Evolutionary conservation across 35 echinoderm and acorn worm species (phyloP).

Genomic region (Ptychodera flava): DNA sequence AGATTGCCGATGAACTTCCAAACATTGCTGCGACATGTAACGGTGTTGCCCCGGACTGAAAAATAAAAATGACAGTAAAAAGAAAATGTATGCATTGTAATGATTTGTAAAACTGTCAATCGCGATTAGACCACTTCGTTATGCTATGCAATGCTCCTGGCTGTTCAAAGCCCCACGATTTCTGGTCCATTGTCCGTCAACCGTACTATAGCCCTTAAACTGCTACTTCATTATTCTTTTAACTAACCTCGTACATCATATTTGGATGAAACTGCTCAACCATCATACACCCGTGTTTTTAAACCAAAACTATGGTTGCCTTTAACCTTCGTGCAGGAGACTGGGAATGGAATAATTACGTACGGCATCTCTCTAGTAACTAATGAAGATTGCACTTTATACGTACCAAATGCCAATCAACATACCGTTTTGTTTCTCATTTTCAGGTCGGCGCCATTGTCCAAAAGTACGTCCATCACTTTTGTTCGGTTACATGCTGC

Average conservation of each 20-base stretch:
- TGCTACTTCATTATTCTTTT: background rate
- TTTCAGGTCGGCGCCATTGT: background rate
- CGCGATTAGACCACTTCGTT: no score
- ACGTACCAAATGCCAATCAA: background rate
- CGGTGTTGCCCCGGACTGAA: background rate
- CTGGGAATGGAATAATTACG: background rate
- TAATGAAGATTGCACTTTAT: background rate
- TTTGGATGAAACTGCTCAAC: background rate
- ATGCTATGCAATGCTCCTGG: no score
- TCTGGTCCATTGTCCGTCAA: background rate
- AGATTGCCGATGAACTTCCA: background rate
- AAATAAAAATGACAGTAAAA: background rate
- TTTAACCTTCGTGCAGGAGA: background rate
- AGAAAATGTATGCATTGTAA: background rate
- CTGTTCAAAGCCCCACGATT: background rate
- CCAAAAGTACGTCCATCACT: background rate
- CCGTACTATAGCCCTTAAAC: background rate
- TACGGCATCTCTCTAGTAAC: background rate
- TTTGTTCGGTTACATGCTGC: background rate
- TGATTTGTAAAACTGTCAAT: background rate
- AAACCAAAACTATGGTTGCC: no score
- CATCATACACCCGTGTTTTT: background rate
- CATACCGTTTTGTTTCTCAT: background rate
- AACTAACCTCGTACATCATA: background rate
- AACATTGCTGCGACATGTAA: background rate